Evolutionary conservation across 2,888 invertebrate genomes (phyloP), one percentile per base, ranked within the genome.

Genomic region (Sphaeridia pumilis): DNA sequence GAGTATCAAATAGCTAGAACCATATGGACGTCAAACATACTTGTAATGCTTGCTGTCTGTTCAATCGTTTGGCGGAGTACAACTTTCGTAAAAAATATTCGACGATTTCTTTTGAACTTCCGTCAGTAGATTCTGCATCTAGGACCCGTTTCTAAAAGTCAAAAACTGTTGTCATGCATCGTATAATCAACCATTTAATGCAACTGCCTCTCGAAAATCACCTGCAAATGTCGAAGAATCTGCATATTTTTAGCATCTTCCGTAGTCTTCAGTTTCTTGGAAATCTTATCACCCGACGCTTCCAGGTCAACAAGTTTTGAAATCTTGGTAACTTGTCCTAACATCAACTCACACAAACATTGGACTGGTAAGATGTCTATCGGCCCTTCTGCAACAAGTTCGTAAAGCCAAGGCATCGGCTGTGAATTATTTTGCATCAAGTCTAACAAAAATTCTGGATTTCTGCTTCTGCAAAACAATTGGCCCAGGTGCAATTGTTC

Each of bases 331-430:
- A 60, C 58, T 49, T 72, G 72, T 58, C 74, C 73, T 2, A 93
- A 77, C 46, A 95, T 76, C 73, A 94, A 94, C 74, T 95, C 95
- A 74, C 95, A 95, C 46, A 97, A 77, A 69, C 94, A 95, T 68
- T 94, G 94, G n/a, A 95, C 92, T 0, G 95, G 95, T 21, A 97
- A 49, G 31, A 61, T 60, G 41, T 64, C 64, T 35, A 86, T 75
- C 20, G 87, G 85, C 1, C 87, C 85, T 67, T 92, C 92, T 61
- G 87, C 88, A 14, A 95, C 87, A 56, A 95, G 75, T 70, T 93
- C 90, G 7, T 92, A 90, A 57, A 95, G 74, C 95, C 95, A 95
- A 3, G 94, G 93, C 90, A 94, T 92, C 36, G 93, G 89, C 62
- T 90, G 86, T 0, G 87, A 82, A 7, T 90, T 83, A 22, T 90